These are phyloP conservation scores for Ia io DNA, from an alignment of 2,113 vertebrate genomes.

Conservation along the genomic window DNA sequence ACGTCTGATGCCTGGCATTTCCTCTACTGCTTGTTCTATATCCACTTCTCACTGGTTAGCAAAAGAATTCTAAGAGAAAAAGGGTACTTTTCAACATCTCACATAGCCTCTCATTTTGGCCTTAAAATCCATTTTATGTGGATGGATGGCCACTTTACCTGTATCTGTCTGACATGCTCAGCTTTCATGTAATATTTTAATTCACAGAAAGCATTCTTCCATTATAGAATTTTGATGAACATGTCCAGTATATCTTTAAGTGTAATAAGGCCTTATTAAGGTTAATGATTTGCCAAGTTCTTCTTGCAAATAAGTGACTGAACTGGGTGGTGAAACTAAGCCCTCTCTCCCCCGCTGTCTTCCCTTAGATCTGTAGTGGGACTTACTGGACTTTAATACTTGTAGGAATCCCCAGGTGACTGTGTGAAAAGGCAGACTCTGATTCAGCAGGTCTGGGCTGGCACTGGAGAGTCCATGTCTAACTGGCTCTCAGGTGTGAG, in stretches of 20 bases:
- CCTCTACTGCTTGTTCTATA: not conserved
- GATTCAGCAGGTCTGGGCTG: no score
- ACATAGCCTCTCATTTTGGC: not conserved
- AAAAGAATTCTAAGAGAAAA: not conserved
- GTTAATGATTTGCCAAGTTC: not conserved
- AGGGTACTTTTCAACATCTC: not conserved
- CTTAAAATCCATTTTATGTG: not conserved
- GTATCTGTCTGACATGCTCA: not conserved
- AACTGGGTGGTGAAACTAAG: no score
- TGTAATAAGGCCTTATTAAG: not conserved
- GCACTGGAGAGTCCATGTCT: not conserved
- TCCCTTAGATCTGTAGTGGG: rapidly evolving
- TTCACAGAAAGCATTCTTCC: not conserved
- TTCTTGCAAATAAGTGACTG: not conserved
- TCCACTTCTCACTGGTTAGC: not conserved
- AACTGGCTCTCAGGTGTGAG: not conserved
- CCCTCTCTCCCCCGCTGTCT: rapidly evolving
- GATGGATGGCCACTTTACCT: not conserved
- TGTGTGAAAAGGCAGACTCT: not conserved
- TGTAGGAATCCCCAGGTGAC: not conserved
- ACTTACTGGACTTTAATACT: not conserved
- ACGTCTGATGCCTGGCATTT: not conserved
- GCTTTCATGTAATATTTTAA: not conserved
- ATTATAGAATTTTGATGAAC: not conserved
- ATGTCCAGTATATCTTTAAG: not conserved